A percentile compares a stretch with the other conserved stretches of the same genome.
Conservation (phyloP, 2,797 vertebrate species). For the Cynopterus sphinx region DNA sequence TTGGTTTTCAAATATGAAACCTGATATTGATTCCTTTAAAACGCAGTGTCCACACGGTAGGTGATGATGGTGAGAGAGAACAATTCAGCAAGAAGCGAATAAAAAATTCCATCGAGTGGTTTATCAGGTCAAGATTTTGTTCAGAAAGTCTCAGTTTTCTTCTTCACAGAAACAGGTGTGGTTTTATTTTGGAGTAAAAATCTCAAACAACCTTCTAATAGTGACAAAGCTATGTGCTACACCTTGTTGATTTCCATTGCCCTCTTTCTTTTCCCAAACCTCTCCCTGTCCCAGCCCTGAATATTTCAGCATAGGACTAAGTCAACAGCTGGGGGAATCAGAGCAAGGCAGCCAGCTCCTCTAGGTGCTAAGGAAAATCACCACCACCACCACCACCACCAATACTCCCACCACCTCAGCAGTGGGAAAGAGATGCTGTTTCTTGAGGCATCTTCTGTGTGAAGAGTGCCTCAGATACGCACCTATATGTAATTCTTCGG, state of each 20-base stretch:
- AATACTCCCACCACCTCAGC: background rate
- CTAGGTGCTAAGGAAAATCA: background rate
- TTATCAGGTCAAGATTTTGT: slow-evolving; percentile 60
- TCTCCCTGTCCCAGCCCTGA: background rate
- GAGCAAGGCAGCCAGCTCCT: background rate
- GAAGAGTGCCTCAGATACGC: background rate
- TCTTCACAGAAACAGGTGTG: slow-evolving; percentile 63
- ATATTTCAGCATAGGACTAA: slow-evolving; percentile 6
- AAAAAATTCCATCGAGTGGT: slow-evolving; percentile 36
- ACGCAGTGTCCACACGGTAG: background rate
- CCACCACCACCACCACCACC: background rate
- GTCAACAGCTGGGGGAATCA: background rate
- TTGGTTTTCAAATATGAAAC: slow-evolving; percentile 65
- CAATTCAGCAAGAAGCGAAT: slow-evolving; percentile 48
- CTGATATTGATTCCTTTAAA: slow-evolving; percentile 55
- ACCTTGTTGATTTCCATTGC: background rate
- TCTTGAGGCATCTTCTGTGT: background rate
- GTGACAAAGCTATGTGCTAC: background rate
- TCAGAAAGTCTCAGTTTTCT: slow-evolving; percentile 43
- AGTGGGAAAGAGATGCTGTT: background rate
- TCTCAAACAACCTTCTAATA: slow-evolving; percentile 17
- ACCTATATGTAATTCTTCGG: background rate
- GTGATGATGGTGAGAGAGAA: background rate
- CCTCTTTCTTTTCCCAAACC: background rate
- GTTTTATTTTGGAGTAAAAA: slow-evolving; percentile 46